phyloP scores from a whole-genome alignment of 1,140 invertebrate genomes.

The Chlorops oryzae region DNA sequence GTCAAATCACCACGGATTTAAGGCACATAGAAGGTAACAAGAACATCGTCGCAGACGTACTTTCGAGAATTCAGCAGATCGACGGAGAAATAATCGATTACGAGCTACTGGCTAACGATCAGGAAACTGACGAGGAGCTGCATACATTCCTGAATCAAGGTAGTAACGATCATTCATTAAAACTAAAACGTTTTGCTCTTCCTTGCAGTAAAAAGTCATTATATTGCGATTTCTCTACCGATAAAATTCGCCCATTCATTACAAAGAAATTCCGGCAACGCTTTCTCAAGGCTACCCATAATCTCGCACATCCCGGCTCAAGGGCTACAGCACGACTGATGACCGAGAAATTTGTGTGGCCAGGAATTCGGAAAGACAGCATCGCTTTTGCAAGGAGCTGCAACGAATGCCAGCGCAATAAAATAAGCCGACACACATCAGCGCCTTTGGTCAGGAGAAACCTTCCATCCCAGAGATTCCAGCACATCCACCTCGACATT shows the following conservation, averaged over 20 bases:
- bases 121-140: conserved; percentile 3
- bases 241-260: neutral
- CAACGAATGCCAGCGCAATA: conserved; percentile 4
- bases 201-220: neutral
- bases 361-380: neutral
- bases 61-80: conserved; percentile 36
- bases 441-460: no score
- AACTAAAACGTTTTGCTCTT: neutral
- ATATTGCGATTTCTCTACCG: conserved; percentile 13
- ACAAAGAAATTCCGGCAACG: neutral
- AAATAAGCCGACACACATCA: conserved; percentile 7
- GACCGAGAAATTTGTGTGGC: neutral
- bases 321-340: neutral
- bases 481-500: conserved; percentile 3
- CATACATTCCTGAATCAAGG: neutral
- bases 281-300: conserved; percentile 1
- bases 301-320: conserved; percentile 5
- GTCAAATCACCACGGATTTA: conserved; percentile 43
- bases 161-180: neutral
- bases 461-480: no score
- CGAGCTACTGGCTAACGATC: neutral
- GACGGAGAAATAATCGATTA: no score
- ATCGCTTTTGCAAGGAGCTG: neutral
- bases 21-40: conserved; percentile 35
- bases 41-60: conserved; percentile 37